Conservation (phyloP, 2,113 vertebrate species). For the Dendrocopos noguchii region DNA sequence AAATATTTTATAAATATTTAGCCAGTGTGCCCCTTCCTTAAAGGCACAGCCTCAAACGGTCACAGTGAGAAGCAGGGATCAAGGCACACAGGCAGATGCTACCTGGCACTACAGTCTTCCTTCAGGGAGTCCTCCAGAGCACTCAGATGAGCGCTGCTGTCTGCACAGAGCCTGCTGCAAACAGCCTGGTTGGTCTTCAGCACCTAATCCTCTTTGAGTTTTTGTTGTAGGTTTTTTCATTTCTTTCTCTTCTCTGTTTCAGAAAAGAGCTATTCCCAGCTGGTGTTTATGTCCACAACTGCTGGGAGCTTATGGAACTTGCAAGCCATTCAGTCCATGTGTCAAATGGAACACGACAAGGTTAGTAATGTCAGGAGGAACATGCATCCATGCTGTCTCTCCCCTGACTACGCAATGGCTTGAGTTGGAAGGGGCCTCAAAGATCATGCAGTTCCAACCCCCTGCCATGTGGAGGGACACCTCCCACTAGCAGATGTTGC, state of each 20-base stretch:
- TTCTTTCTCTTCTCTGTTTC: conserved; percentile 8
- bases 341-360: conserved; percentile 93
- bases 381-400: background rate
- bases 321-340: conserved; percentile 95
- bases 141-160: background rate
- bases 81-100: background rate
- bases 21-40: too few relatives aligned
- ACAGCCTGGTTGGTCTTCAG: conserved; percentile 22
- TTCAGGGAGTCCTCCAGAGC: background rate
- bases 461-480: too few relatives aligned
- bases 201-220: background rate
- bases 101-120: background rate
- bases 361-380: conserved; percentile 74
- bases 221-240: background rate
- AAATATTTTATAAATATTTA: too few relatives aligned
- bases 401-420: background rate
- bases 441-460: too few relatives aligned
- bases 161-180: background rate
- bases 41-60: too few relatives aligned
- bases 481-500: too few relatives aligned
- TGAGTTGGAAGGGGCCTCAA: too few relatives aligned
- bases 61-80: background rate
- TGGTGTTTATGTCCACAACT: conserved; percentile 97
- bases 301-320: conserved; percentile 97
- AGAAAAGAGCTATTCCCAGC: conserved; percentile 91